phyloP scores from a whole-genome alignment of 1,140 invertebrate genomes.

The Frieseomelitta varia region DNA sequence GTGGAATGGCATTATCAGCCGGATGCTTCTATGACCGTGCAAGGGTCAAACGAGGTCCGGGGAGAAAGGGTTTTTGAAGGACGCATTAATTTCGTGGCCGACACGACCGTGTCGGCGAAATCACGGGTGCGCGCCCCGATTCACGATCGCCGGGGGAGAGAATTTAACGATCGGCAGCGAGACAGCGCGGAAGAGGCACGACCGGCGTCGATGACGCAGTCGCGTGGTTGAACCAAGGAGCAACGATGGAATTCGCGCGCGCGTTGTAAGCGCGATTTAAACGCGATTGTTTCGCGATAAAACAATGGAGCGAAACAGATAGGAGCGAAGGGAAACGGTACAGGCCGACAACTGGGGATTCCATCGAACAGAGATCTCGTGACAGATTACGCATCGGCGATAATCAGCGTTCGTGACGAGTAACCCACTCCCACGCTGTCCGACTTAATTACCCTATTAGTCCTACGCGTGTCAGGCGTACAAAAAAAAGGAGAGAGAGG shows the following conservation, averaged over 20 bases:
- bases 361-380: slow-evolving; percentile 47
- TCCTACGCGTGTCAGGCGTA: slow-evolving; percentile 31
- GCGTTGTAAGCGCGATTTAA: background rate
- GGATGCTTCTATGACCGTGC: slow-evolving; percentile 64
- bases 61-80: slow-evolving; percentile 46
- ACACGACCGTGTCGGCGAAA: background rate
- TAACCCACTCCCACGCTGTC: slow-evolving; percentile 41
- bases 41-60: slow-evolving; percentile 60
- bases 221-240: background rate
- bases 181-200: background rate
- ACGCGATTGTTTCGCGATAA: slow-evolving; percentile 22
- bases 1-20: slow-evolving; percentile 65
- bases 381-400: slow-evolving; percentile 45
- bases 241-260: background rate
- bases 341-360: slow-evolving; percentile 7
- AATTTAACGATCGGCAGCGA: background rate
- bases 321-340: background rate
- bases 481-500: background rate
- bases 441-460: slow-evolving; percentile 59
- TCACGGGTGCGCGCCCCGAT: background rate
- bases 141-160: background rate
- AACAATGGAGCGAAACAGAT: slow-evolving; percentile 15
- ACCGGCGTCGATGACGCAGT: background rate
- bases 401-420: slow-evolving; percentile 60
- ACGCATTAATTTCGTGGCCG: slow-evolving; percentile 51